Evolutionary conservation across 2,888 invertebrate species (phyloP).

Genomic region (Plagodis pulveraria): DNA sequence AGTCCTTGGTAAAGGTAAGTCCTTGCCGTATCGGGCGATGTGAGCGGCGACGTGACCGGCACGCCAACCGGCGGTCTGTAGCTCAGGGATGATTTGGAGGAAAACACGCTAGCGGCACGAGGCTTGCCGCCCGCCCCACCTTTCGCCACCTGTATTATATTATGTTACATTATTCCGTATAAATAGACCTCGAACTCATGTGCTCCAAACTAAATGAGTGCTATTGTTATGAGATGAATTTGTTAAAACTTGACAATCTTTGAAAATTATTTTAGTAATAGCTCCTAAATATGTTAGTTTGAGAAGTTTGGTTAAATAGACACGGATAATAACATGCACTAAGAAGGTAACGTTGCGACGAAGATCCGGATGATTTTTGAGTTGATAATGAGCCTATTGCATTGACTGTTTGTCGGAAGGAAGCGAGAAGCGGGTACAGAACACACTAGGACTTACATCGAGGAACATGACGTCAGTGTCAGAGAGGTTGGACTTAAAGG

Average conservation of each 20-base stretch:
- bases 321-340: conserved; percentile 39
- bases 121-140: conserved; percentile 83
- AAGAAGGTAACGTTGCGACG: conserved; percentile 34
- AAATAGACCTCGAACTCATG: neutral
- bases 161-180: neutral
- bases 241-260: neutral
- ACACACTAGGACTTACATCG: conserved; percentile 89
- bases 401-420: conserved; percentile 45
- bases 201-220: conserved; percentile 2
- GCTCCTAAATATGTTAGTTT: neutral
- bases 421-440: conserved; percentile 47
- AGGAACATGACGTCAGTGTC: conserved; percentile 96
- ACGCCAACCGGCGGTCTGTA: conserved; percentile 90
- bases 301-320: conserved; percentile 22
- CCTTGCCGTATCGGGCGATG: conserved; percentile 94
- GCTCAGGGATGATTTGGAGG: conserved; percentile 95
- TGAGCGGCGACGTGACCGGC: conserved; percentile 93
- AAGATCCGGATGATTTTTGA: conserved; percentile 39
- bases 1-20: conserved; percentile 97
- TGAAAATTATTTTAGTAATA: neutral
- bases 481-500: conserved; percentile 95
- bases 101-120: conserved; percentile 95
- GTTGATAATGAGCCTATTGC: conserved; percentile 21
- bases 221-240: conserved; percentile 2
- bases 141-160: conserved; percentile 22